Conservation (phyloP, 2,797 vertebrate genomes). For the Melanogrammus aeglefinus region DNA sequence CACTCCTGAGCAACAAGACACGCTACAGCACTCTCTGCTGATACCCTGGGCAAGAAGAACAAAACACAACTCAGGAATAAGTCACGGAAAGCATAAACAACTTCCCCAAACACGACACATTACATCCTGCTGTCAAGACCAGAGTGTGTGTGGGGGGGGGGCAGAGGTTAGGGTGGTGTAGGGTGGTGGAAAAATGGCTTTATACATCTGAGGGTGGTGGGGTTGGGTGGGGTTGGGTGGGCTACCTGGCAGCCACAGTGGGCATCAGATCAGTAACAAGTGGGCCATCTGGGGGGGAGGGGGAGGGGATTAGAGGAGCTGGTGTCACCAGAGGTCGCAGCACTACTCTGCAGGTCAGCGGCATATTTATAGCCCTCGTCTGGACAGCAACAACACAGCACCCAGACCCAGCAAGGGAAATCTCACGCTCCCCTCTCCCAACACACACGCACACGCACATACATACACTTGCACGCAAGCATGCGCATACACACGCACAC, state of each 20-base stretch:
- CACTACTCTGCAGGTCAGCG: conserved; percentile 31
- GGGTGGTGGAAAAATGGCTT: too few relatives aligned
- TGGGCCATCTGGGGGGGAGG: not conserved
- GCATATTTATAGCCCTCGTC: conserved; percentile 59
- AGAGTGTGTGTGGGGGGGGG: not conserved
- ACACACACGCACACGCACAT: conserved; percentile 16
- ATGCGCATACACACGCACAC: too few relatives aligned
- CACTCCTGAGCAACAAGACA: too few relatives aligned
- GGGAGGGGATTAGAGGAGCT: conserved; percentile 42
- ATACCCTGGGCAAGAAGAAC: too few relatives aligned
- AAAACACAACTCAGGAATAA: too few relatives aligned
- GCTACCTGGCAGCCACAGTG: conserved; percentile 27
- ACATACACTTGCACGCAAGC: too few relatives aligned
- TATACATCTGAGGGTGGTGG: too few relatives aligned
- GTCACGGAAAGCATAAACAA: not conserved
- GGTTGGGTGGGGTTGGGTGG: conserved; percentile 15
- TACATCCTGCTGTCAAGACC: not conserved
- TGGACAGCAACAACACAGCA: conserved; percentile 42
- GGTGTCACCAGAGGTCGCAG: conserved; percentile 52
- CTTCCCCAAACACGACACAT: not conserved
- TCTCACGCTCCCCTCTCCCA: conserved; percentile 39
- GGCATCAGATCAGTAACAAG: conserved; percentile 18
- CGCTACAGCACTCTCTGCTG: too few relatives aligned
- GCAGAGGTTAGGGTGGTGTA: not conserved
- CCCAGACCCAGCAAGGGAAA: conserved; percentile 44